Conservation (phyloP, 2,888 invertebrate species). For the Cartodere bifasciata region DNA sequence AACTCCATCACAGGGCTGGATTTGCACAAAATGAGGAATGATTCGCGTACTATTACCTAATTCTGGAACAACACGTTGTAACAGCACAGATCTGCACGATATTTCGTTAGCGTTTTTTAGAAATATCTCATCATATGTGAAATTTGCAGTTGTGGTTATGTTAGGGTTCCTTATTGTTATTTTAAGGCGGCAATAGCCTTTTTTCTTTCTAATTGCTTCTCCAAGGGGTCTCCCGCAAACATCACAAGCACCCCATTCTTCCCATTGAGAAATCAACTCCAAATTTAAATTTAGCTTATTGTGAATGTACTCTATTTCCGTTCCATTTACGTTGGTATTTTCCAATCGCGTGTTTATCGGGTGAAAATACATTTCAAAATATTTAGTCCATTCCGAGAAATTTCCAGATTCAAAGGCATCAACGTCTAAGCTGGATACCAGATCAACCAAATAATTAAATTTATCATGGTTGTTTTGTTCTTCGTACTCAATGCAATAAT, state of each 20-base stretch:
- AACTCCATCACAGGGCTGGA: constrained; percentile 30
- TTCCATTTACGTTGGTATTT: constrained; percentile 29
- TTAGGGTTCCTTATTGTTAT: constrained; percentile 17
- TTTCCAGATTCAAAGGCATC: constrained; percentile 32
- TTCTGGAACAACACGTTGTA: constrained; percentile 34
- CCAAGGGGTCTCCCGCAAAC: constrained; percentile 32
- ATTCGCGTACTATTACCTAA: constrained; percentile 36
- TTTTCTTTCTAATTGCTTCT: constrained; percentile 33
- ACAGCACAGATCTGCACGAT: constrained; percentile 35
- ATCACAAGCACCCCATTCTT: constrained; percentile 41
- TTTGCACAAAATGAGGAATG: constrained; percentile 39
- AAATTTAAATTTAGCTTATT: constrained; percentile 32
- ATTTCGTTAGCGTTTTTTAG: constrained; percentile 26
- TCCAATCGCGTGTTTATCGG: constrained; percentile 37
- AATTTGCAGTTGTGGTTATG: no score
- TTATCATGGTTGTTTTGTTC: constrained; percentile 31
- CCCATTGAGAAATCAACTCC: constrained; percentile 40
- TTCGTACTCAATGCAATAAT: constrained; percentile 37
- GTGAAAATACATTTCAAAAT: constrained; percentile 34
- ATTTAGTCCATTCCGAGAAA: constrained; percentile 38
- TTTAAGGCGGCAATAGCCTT: constrained; percentile 40
- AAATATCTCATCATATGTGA: constrained; percentile 15
- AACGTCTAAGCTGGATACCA: no score
- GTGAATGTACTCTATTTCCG: constrained; percentile 34
- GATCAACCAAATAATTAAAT: constrained; percentile 39